Percentiles rank a stretch among this genome's conserved stretches.
phyloP scores from a whole-genome alignment of 1,140 invertebrate genomes.

The Procambarus virginalis region DNA sequence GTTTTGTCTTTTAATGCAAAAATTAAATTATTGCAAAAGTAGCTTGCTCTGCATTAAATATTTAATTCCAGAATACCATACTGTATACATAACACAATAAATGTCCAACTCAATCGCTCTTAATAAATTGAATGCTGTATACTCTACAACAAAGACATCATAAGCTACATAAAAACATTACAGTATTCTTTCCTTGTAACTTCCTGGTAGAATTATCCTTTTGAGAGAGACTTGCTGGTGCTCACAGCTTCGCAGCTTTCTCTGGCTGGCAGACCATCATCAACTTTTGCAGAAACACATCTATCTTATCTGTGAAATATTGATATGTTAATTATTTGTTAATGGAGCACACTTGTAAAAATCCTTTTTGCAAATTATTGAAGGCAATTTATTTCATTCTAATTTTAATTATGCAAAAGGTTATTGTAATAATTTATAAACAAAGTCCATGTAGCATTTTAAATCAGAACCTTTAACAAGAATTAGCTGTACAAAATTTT shows the following conservation, averaged over 20 bases:
- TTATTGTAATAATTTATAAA: neutral
- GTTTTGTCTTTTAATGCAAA: neutral
- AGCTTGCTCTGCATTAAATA: neutral
- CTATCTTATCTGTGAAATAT: constrained; percentile 8
- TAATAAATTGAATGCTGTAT: neutral
- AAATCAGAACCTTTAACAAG: neutral
- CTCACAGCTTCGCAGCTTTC: constrained; percentile 35
- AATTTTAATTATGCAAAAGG: neutral
- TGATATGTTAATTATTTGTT: neutral
- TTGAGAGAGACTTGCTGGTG: neutral
- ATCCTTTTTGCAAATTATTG: neutral
- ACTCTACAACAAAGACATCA: neutral
- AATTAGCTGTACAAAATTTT: neutral
- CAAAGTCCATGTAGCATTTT: neutral
- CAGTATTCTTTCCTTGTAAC: neutral
- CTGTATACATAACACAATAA: neutral
- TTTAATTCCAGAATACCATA: too few species aligned
- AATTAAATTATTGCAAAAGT: neutral
- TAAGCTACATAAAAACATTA: neutral
- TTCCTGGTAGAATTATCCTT: neutral
- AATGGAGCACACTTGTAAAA: neutral
- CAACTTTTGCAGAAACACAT: constrained; percentile 34
- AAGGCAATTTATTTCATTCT: neutral
- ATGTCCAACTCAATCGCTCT: neutral
- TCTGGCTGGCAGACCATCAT: constrained; percentile 55